Base-by-base conservation (phyloP, 2,888 invertebrate genomes). In the Linyphia triangularis region DNA sequence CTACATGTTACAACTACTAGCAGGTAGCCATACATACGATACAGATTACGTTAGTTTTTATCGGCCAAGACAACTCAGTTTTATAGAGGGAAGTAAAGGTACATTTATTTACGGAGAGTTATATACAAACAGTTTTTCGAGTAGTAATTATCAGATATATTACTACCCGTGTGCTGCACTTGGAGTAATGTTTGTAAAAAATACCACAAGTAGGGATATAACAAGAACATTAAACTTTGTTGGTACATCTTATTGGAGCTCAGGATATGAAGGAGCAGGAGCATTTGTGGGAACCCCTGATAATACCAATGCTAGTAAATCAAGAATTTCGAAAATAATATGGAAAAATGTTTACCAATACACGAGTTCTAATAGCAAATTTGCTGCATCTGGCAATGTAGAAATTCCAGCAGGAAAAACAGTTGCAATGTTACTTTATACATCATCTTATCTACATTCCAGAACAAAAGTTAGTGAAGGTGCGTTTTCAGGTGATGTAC, bases 331-430 rank as follows among this genome's bases (percentile, higher is more conserved):
- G 26, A 65, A 65, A 65, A 65, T 65, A 65, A 65, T 24, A 65
- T 65, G 65, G 65, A 65, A 65, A 65, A 24, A 24, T 65, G 24
- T 65, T 65, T 65, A 65, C 65, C 65, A 65, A 65, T 65, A 65
- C 65, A 65, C 65, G 26, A 65, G 65, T 65, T 65, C 65, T 2
- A 63, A 6, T 63, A 63, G 26, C 63, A 7, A 7, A 63, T 63
- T 63, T 5, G 22, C 63, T 6, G 63, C 4, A 63, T 63, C 63
- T 5, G 63, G 63, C 1, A 63, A 63, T 63, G 63, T 63, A 7
- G 63, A 63, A 63, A 63, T 63, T 63, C 63, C 63, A 63, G 63
- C 63, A 63, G 63, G 63, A 63, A 63, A 63, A 63, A 63, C 63
- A 63, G 63, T 63, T 63, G 63, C 63, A 63, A 19, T 63, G 19